Evolutionary conservation across 2,888 invertebrate species (phyloP), one percentile per base, ranked within the genome.

Genomic region (Eristalis pertinax): DNA sequence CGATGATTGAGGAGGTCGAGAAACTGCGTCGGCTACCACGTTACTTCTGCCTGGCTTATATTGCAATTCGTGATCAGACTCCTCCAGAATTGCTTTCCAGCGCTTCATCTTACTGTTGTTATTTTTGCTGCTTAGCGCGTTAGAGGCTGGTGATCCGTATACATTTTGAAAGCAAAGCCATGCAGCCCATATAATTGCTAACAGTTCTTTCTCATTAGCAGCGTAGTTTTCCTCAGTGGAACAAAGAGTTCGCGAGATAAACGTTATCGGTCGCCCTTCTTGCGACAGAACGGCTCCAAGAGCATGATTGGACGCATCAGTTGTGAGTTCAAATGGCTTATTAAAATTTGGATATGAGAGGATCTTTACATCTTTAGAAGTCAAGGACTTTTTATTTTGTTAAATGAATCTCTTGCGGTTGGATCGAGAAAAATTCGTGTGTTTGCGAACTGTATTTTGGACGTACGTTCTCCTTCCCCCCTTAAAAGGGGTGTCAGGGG

Each of bases 261-360:
- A 35, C 1, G 26, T 60, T 60, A 60, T 24, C 13, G 60, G 26
- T 19, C n/a, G n/a, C n/a, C n/a, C 7, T 43, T 79, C 89, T 86
- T 91, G 91, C 7, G 88, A 88, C 24, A 91, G 62, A 13, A 91
- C 89, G 3, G 81, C 89, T 0, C 90, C 91, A 2, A 91, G 50
- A 0, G 90, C 91, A 24, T 35, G 87, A 50, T 90, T 80, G 13
- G 89, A 88, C 0, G 91, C 91, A 74, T 92, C 91, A 5, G 91
- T 91, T 4, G 90, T 90, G n/a, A 87, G 60, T n/a, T 79, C 75
- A 19, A 76, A 83, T 5, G 50, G 41, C 24, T 43, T 43, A 13
- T 10, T 67, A 1, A 50, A 67, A 19, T 67, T 43, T 38, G 11
- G 50, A 0, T 43, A 43, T 10, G 26, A 13, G 13, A 43, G 24